Evolutionary conservation across 92 coral and sea anemone species (phyloP).

Genomic region (Pocillopora grandis): DNA sequence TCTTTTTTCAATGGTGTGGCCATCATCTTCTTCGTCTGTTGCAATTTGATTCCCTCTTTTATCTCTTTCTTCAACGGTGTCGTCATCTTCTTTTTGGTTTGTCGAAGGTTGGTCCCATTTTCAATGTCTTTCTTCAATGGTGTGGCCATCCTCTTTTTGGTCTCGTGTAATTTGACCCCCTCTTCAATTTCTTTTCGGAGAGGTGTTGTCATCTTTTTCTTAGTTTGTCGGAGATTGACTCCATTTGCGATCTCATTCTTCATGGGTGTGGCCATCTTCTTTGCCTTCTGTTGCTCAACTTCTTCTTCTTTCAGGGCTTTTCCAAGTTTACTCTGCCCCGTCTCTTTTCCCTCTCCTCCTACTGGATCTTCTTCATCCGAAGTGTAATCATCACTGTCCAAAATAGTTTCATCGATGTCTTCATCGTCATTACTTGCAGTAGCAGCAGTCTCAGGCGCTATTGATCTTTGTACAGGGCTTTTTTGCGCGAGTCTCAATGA

Average conservation of each 20-base stretch:
- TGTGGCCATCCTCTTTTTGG: slow-evolving; percentile 67
- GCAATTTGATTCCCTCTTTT: slow-evolving; percentile 48
- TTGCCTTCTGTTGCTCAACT: slow-evolving; percentile 33
- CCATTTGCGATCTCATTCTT: slow-evolving; percentile 54
- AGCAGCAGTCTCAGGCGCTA: background rate
- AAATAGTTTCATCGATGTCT: slow-evolving; percentile 14
- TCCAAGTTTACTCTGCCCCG: background rate
- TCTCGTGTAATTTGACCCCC: slow-evolving; percentile 51
- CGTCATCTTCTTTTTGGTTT: slow-evolving; percentile 70
- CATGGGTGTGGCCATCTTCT: slow-evolving; percentile 62
- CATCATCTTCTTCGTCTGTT: slow-evolving; percentile 64
- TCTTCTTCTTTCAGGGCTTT: background rate
- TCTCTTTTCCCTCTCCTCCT: background rate
- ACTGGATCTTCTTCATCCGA: slow-evolving; percentile 32
- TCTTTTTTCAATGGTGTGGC: slow-evolving; percentile 80
- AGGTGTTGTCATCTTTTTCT: slow-evolving; percentile 75
- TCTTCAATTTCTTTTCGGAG: slow-evolving; percentile 68
- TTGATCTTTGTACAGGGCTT: background rate
- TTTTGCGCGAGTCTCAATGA: slow-evolving; percentile 28
- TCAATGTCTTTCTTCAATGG: slow-evolving; percentile 50
- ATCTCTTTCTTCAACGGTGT: slow-evolving; percentile 63
- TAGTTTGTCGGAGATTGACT: slow-evolving; percentile 33
- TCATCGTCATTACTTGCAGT: background rate
- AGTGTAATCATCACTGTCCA: slow-evolving; percentile 46
- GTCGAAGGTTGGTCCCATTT: slow-evolving; percentile 51